phyloP scores from a whole-genome alignment of 2,113 vertebrate genomes.

The Ceratotherium simum region DNA sequence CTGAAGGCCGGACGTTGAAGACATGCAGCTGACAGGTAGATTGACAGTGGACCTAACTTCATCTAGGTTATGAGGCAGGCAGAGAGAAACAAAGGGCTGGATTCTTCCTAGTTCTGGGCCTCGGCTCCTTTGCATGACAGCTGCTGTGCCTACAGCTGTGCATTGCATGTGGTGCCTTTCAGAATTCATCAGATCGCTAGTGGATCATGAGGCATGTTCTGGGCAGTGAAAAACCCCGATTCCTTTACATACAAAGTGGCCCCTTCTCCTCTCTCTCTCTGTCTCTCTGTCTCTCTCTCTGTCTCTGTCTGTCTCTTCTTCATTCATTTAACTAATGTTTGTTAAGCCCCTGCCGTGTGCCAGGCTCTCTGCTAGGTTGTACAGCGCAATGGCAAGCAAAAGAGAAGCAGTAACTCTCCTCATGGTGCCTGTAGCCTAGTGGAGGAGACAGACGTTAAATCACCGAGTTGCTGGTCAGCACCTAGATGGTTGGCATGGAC shows the following conservation, averaged over 20 bases:
- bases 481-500: constrained; percentile 8
- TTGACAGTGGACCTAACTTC: constrained; percentile 31
- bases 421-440: background rate
- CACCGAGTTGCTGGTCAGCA: background rate
- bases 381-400: background rate
- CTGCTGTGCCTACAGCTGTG: constrained; percentile 53
- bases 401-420: background rate
- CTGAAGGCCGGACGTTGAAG: constrained; percentile 64
- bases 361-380: background rate
- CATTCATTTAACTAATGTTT: background rate
- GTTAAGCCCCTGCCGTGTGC: background rate
- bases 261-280: background rate
- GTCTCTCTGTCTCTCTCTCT: background rate
- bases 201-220: background rate
- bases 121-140: constrained; percentile 33
- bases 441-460: background rate
- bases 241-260: background rate
- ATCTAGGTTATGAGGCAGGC: background rate
- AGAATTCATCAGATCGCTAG: background rate
- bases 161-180: background rate
- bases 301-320: background rate
- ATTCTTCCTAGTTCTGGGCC: constrained; percentile 14
- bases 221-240: background rate
- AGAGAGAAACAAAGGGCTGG: constrained; percentile 46
- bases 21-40: background rate